These are phyloP conservation scores for Sinotaia quadrata DNA, from an alignment of 2,888 invertebrate genomes.

Conservation along the genomic window DNA sequence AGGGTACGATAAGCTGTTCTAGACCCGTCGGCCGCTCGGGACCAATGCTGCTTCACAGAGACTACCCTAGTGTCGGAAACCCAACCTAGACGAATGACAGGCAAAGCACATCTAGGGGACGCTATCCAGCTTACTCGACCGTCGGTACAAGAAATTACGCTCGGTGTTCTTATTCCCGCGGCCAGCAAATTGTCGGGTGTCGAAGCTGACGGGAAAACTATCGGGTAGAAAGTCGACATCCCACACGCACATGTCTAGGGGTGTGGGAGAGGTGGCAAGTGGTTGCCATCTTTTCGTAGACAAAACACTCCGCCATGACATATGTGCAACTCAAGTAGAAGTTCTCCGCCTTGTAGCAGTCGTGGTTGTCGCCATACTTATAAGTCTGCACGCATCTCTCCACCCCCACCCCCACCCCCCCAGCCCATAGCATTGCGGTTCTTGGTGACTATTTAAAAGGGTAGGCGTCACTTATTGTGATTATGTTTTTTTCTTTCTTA, in stretches of 20 bases:
- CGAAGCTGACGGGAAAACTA: constrained; percentile 12
- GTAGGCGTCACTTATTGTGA: too few relatives aligned
- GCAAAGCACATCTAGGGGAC: neutral
- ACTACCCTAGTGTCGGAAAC: constrained; percentile 10
- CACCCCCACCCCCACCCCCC: too few relatives aligned
- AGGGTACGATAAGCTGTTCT: neutral
- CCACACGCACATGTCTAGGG: constrained; percentile 1
- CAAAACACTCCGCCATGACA: constrained; percentile 17
- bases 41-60: neutral
- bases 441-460: too few relatives aligned
- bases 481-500: too few relatives aligned
- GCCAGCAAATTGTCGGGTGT: constrained; percentile 19
- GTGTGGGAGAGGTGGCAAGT: constrained; percentile 15
- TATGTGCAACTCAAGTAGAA: constrained; percentile 21
- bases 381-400: too few relatives aligned
- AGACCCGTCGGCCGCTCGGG: neutral
- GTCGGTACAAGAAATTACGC: constrained; percentile 8
- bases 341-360: neutral
- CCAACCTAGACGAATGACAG: constrained; percentile 21
- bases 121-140: neutral
- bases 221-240: constrained; percentile 8
- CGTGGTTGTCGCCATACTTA: too few relatives aligned
- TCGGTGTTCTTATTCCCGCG: constrained; percentile 7
- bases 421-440: too few relatives aligned
- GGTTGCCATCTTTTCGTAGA: constrained; percentile 1